Evolutionary conservation across 2,797 vertebrate species (phyloP), one percentile per base, ranked within the genome.

Genomic region (Aphelocoma californica): DNA sequence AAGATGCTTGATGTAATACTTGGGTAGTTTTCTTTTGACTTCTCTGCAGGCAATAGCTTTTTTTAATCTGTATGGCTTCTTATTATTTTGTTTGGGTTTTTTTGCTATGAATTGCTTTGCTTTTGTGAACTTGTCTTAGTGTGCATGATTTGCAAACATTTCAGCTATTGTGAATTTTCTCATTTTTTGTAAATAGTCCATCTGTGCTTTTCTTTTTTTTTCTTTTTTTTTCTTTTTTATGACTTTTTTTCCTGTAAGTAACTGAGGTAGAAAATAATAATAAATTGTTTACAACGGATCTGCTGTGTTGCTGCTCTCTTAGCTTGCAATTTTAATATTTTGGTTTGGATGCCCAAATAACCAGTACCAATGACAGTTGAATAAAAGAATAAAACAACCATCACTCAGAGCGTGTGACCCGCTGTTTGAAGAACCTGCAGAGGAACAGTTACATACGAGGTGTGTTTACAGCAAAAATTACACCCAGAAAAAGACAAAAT

Each of bases 211-310:
- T 96, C 86, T 87, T 82, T 92, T 72, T 66, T 72, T 56, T 31
- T 14, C 14, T 14, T 90, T 95, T 88, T 19, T 50, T 31, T n/a
- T 40, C 6, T 86, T 91, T 89, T 97, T 97, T 45, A 96, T 96
- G 93, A 96, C 74, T 23, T 97, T 97, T 95, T 95, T 96, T 91
- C 97, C 94, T 97, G 96, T 98, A 98, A 97, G 97, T 95, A 97
- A 97, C 96, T 44, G 91, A 98, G 98, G 97, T 97, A 98, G 98
- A 98, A 96, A 96, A 96, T 81, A 79, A 96, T 96, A 97, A 98
- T 98, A 98, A 98, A 98, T 97, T 90, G 97, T 97, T 98, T 98
- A 96, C 97, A 97, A 97, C 8, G 88, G 97, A 97, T 86, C 26
- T 97, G 96, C 97, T 98, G 97, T 97, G 97, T 98, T 97, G 96